Percentiles rank a stretch among this genome's conserved stretches.
phyloP scores from a whole-genome alignment of 2,888 invertebrate genomes.

The Rhodophaea formosa region DNA sequence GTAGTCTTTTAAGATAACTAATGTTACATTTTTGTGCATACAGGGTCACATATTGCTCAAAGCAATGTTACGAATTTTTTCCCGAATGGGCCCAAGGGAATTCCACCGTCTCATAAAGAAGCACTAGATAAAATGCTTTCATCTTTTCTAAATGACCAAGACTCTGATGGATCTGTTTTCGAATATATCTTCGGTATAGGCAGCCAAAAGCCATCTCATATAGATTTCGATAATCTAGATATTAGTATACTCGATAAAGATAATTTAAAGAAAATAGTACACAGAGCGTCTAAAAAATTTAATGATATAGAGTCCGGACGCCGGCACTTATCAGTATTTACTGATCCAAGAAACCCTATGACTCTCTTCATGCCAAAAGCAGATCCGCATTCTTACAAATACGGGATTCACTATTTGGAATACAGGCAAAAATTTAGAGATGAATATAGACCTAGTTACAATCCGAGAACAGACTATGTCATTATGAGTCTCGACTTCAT shows the following conservation, averaged over 20 bases:
- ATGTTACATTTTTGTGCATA: too few relatives aligned
- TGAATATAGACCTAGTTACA: background rate
- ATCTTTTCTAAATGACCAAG: background rate
- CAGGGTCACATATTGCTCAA: too few relatives aligned
- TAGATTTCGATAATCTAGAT: conserved; percentile 5
- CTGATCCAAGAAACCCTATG: too few relatives aligned
- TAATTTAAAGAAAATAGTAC: background rate
- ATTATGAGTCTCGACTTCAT: conserved; percentile 1
- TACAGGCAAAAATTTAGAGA: too few relatives aligned
- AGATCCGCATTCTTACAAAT: too few relatives aligned
- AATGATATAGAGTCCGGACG: background rate
- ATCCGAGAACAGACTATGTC: background rate
- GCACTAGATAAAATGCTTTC: background rate
- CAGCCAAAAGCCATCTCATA: background rate
- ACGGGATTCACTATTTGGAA: too few relatives aligned
- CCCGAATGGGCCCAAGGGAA: background rate
- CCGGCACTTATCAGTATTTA: too few relatives aligned
- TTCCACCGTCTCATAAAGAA: background rate
- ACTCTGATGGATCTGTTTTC: background rate
- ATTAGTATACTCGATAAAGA: background rate
- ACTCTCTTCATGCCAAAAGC: too few relatives aligned
- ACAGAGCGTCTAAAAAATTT: background rate
- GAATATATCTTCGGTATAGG: conserved; percentile 1
- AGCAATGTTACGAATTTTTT: background rate
- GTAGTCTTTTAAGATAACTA: background rate